Base-by-base conservation (phyloP, 2,113 vertebrate genomes). In the Synodontis membranacea region DNA sequence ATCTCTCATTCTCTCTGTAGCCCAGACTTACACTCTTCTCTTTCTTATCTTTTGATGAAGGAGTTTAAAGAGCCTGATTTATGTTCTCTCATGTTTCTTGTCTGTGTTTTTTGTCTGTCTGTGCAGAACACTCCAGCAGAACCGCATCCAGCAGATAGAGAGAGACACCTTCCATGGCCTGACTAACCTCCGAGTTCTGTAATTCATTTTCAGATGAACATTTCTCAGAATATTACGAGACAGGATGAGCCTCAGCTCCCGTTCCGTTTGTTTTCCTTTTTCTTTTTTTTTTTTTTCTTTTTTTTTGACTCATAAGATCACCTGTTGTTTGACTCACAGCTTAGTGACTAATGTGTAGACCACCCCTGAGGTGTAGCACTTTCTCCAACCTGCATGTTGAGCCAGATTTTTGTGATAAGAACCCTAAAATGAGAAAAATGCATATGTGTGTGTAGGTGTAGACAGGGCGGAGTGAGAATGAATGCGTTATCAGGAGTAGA, bases 81-180 rank as follows among this genome's bases (percentile, higher is more conserved):
- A 23, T 28, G 14, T 21, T 48, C 10, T 28, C 12, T 28, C n/a
- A 8, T 78, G 15, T 25, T 14, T 78, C 31, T 70, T 10, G 72
- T 1, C 21, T 48, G 15, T 25, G 39, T 9, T 52, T n/a, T 58
- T 11, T 79, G 1, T 70, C 25, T 42, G 31, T n/a, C 86, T 89
- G 85, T 89, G 68, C 92, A 99, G 98, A 93, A 97, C 94, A 88
- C 95, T 99, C 84, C 97, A 99, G 68, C 97, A 97, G 91, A 99
- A 99, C 93, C 95, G 93, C 44, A 97, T 99, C 89, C 91, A 92
- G 76, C 94, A 96, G 92, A 96, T 99, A 76, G 93, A 94, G 56
- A 94, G 94, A 86, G 94, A 96, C 85, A 97, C 96, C 78, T 97
- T 99, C 87, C 96, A 96, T 89, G 96, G 95, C 88, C 94, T 99